Percentiles rank a stretch among this genome's conserved stretches.
Evolutionary conservation across 2,888 invertebrate species (phyloP).

Genomic region (Latrodectus hesperus): DNA sequence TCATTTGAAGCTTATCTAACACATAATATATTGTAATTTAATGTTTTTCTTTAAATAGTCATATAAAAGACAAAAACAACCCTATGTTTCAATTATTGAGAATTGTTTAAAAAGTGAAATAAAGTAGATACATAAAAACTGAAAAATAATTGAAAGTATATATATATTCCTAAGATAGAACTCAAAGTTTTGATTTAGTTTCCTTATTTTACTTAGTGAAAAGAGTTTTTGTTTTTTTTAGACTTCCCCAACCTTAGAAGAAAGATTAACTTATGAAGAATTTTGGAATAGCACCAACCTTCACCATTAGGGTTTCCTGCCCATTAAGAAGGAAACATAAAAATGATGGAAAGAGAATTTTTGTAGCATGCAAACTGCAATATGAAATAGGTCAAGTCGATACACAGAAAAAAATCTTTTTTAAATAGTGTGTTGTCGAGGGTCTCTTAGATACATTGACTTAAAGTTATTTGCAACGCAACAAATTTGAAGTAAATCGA

Average conservation of each 20-base stretch:
- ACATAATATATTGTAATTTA: too few species aligned
- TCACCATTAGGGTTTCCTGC: conserved; percentile 28
- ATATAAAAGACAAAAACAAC: too few species aligned
- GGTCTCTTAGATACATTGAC: background rate
- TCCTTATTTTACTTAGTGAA: too few species aligned
- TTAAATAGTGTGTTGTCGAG: conserved; percentile 3
- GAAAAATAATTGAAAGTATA: too few species aligned
- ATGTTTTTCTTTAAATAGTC: too few species aligned
- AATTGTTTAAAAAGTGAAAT: too few species aligned
- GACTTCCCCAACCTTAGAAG: conserved; percentile 27
- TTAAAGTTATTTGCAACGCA: background rate
- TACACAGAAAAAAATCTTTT: conserved; percentile 6
- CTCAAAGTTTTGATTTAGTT: too few species aligned
- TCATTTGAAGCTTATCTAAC: too few species aligned
- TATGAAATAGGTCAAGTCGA: conserved; percentile 53
- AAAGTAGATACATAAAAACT: too few species aligned
- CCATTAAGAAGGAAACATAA: conserved; percentile 37
- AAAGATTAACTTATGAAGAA: conserved; percentile 8
- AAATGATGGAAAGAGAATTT: background rate
- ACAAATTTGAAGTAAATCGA: too few species aligned
- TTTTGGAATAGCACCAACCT: conserved; percentile 36
- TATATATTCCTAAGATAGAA: too few species aligned
- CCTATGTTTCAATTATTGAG: too few species aligned
- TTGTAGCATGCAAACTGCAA: conserved; percentile 35
- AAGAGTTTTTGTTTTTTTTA: background rate